A percentile compares a stretch with the other conserved stretches of the same genome.
These are phyloP conservation scores for Neocloeon triangulifer DNA, from an alignment of 1,140 invertebrate species.

Conservation along the genomic window DNA sequence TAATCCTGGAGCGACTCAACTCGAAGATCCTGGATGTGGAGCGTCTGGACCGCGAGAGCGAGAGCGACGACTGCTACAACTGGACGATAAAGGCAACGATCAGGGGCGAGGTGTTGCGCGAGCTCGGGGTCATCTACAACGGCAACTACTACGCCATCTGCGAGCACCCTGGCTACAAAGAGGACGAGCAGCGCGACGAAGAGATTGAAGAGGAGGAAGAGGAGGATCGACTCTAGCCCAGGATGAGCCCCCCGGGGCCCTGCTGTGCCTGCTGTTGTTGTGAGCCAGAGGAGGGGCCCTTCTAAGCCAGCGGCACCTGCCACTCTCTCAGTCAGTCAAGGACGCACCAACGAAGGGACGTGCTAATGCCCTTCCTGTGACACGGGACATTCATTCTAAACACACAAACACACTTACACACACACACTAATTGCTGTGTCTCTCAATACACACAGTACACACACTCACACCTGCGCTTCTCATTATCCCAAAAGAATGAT, in stretches of 20 bases:
- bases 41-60: conserved; percentile 66
- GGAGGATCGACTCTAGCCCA: conserved; percentile 48
- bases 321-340: too few species aligned
- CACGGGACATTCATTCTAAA: too few species aligned
- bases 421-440: too few species aligned
- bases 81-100: conserved; percentile 89
- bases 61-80: conserved; percentile 78
- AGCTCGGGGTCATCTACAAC: conserved; percentile 84
- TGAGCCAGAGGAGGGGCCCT: not conserved
- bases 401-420: too few species aligned
- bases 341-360: too few species aligned
- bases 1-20: conserved; percentile 73
- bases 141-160: conserved; percentile 87
- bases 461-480: too few species aligned
- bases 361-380: too few species aligned
- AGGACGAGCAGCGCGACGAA: conserved; percentile 47
- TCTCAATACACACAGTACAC: too few species aligned
- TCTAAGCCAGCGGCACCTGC: conserved; percentile 1
- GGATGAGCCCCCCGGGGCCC: too few species aligned
- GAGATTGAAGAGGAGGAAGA: conserved; percentile 49
- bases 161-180: conserved; percentile 76
- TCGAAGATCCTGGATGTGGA: conserved; percentile 87
- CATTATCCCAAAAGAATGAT: too few species aligned
- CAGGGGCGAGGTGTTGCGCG: conserved; percentile 63
- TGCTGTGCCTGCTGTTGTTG: too few species aligned